A percentile compares a stretch with the other conserved stretches of the same genome.
phyloP scores from a whole-genome alignment of 2,797 vertebrate species.

The Rhadinocentrus ornatus region DNA sequence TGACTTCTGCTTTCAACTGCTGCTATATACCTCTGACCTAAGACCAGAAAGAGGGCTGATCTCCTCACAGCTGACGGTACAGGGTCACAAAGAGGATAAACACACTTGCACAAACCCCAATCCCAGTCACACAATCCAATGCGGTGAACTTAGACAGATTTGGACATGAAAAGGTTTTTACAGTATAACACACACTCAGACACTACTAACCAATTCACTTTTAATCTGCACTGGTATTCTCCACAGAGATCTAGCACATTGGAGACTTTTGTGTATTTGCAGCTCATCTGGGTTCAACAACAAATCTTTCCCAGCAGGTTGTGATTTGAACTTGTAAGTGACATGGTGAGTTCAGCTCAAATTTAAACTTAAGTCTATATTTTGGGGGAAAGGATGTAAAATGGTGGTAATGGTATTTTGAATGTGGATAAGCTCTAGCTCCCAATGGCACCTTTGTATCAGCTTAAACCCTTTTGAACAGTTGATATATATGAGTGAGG shows the following conservation, averaged over 20 bases:
- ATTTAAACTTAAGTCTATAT: not conserved
- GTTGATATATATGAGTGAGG: too few relatives aligned
- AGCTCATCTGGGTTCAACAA: conserved; percentile 6
- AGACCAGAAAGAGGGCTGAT: conserved; percentile 21
- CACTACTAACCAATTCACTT: conserved; percentile 33
- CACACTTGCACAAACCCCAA: not conserved
- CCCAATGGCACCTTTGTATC: too few relatives aligned
- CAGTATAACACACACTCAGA: conserved; percentile 20
- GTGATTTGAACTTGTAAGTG: too few relatives aligned
- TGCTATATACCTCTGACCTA: conserved; percentile 52
- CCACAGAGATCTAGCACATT: conserved; percentile 17
- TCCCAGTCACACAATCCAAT: conserved; percentile 33
- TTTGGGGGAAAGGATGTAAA: too few relatives aligned
- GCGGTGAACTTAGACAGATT: not conserved
- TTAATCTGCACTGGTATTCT: conserved; percentile 43
- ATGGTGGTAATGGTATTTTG: too few relatives aligned
- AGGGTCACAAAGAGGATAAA: conserved; percentile 42
- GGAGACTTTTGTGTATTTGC: conserved; percentile 20
- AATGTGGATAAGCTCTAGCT: too few relatives aligned
- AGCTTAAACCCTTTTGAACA: too few relatives aligned
- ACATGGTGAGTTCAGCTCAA: not conserved
- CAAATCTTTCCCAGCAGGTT: too few relatives aligned
- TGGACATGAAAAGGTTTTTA: conserved; percentile 24
- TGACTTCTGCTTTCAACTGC: conserved; percentile 35
- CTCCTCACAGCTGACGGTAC: conserved; percentile 35